A percentile compares a stretch with the other conserved stretches of the same genome.
Evolutionary conservation across 2,113 vertebrate species (phyloP).

Genomic region (Bubo blakistoni): DNA sequence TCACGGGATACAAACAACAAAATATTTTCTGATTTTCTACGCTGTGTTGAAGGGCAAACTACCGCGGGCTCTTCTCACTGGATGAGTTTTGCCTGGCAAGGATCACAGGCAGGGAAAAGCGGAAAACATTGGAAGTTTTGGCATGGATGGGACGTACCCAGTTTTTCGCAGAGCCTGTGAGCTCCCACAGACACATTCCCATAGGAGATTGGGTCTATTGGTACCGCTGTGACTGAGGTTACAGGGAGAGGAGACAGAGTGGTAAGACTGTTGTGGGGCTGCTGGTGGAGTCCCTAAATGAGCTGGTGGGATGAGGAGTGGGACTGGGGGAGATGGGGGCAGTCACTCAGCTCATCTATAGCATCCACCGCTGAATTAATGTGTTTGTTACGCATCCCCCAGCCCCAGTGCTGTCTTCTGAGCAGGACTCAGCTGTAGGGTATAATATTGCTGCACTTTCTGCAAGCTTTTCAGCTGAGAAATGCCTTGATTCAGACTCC

Average conservation of each 20-base stretch:
- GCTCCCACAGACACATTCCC: rapidly evolving
- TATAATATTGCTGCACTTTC: rapidly evolving
- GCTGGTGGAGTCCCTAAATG: not conserved
- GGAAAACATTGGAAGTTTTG: not conserved
- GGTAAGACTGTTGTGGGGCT: not conserved
- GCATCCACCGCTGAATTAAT: not conserved
- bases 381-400: rapidly evolving
- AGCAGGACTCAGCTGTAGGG: not conserved
- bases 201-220: rapidly evolving
- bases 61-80: not conserved
- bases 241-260: not conserved
- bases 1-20: not conserved
- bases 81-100: not conserved
- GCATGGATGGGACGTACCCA: not conserved
- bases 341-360: rapidly evolving
- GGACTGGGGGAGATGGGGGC: not conserved
- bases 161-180: not conserved
- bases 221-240: not conserved
- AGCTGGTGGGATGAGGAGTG: not conserved
- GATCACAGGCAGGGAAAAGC: not conserved
- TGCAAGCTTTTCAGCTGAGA: not conserved
- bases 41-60: not conserved
- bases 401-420: too few species aligned
- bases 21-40: not conserved
- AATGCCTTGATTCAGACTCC: not conserved